phyloP scores from a whole-genome alignment of 2,113 vertebrate genomes.

The Chrysochloris asiatica region DNA sequence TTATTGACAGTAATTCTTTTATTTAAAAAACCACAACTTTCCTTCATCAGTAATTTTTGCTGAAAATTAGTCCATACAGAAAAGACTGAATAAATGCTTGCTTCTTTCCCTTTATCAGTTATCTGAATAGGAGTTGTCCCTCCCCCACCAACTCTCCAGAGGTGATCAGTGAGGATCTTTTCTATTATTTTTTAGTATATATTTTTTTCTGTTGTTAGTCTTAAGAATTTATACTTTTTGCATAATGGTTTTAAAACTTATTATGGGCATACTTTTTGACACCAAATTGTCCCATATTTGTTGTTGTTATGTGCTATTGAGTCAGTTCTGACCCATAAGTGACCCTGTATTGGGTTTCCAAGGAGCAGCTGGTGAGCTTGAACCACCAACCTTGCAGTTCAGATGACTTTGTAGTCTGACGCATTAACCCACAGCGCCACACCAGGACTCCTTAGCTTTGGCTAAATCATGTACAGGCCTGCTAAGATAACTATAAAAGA shows the following conservation, averaged over 20 bases:
- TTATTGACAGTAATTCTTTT: not conserved
- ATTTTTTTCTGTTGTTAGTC: not conserved
- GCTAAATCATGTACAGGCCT: no score
- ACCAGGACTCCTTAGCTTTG: no score
- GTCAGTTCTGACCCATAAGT: no score
- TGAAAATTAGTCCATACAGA: not conserved
- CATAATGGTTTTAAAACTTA: not conserved
- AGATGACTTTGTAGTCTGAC: no score
- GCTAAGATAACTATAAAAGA: not conserved
- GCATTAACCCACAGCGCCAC: no score
- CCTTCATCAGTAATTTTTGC: not conserved
- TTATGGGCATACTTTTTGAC: not conserved
- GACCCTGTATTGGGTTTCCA: no score
- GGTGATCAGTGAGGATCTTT: not conserved
- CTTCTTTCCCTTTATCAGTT: not conserved
- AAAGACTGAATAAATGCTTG: not conserved
- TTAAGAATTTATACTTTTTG: not conserved
- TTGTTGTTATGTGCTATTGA: no score
- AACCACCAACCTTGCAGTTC: no score
- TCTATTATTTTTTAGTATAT: not conserved
- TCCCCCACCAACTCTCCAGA: not conserved
- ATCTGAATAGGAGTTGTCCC: not conserved
- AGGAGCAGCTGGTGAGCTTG: no score
- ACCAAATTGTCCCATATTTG: no score
- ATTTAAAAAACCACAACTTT: not conserved